phyloP scores from a whole-genome alignment of 2,888 invertebrate species.

The Drosophila hawaiiensis region DNA sequence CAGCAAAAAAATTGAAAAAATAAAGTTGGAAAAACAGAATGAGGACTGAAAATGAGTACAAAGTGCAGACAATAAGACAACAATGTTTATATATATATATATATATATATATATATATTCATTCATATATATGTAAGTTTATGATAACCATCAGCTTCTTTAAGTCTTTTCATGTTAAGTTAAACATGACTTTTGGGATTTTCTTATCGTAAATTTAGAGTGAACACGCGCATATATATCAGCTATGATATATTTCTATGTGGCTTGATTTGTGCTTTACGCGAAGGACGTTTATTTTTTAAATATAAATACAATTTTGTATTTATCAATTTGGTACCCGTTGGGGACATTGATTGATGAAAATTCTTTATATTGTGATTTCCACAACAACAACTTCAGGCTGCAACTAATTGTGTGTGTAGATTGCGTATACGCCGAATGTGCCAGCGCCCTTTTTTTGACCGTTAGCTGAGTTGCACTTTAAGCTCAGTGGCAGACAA shows the following conservation, averaged over 20 bases:
- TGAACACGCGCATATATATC: slow-evolving; percentile 30
- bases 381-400: slow-evolving; percentile 13
- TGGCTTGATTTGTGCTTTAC: not conserved
- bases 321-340: slow-evolving; percentile 32
- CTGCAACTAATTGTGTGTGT: slow-evolving; percentile 58
- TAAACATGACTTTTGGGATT: slow-evolving; percentile 34
- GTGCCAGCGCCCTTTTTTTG: slow-evolving; percentile 16
- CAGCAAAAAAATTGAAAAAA: slow-evolving; percentile 10
- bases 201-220: slow-evolving; percentile 50
- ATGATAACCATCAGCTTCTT: slow-evolving; percentile 10
- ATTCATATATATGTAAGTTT: not conserved
- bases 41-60: slow-evolving; percentile 14
- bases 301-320: slow-evolving; percentile 20
- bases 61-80: slow-evolving; percentile 40
- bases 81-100: slow-evolving; percentile 11
- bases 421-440: slow-evolving; percentile 56
- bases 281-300: slow-evolving; percentile 27
- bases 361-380: slow-evolving; percentile 62
- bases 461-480: slow-evolving; percentile 41
- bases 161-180: slow-evolving; percentile 17
- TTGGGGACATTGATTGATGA: slow-evolving; percentile 77
- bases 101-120: not conserved
- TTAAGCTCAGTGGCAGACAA: slow-evolving; percentile 60
- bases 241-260: slow-evolving; percentile 3
- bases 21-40: slow-evolving; percentile 4